Conservation (phyloP, 2,888 invertebrate genomes). For the Fragum whitleyi region DNA sequence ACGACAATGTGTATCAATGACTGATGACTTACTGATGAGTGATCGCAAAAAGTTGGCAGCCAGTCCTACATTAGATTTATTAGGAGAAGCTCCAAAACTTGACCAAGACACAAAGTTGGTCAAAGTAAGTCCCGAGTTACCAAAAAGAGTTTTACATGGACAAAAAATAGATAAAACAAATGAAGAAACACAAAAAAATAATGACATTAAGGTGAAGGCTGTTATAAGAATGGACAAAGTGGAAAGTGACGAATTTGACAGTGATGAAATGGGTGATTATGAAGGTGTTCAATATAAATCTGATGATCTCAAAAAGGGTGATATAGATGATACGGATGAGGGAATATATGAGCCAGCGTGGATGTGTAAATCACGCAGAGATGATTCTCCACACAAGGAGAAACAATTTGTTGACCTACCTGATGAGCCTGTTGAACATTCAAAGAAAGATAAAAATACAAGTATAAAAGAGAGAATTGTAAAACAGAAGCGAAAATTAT, state of each 20-base stretch:
- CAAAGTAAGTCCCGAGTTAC: slow-evolving; percentile 10
- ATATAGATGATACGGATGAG: neutral
- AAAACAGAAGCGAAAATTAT: slow-evolving; percentile 12
- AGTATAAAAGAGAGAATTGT: neutral
- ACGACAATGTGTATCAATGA: slow-evolving; percentile 38
- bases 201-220: neutral
- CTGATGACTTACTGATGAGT: neutral
- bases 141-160: neutral
- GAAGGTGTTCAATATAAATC: neutral
- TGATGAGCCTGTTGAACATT: neutral
- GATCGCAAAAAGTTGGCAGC: neutral
- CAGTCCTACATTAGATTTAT: slow-evolving; percentile 34
- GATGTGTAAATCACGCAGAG: slow-evolving; percentile 16
- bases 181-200: neutral
- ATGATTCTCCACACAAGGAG: slow-evolving; percentile 10
- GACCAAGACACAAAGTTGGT: neutral
- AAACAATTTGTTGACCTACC: slow-evolving; percentile 3
- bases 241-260: neutral
- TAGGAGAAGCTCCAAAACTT: slow-evolving; percentile 37
- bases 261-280: slow-evolving; percentile 8
- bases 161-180: neutral
- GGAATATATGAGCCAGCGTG: slow-evolving; percentile 14
- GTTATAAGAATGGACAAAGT: neutral
- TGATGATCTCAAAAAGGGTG: neutral
- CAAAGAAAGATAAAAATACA: neutral